phyloP scores from a whole-genome alignment of 1,140 invertebrate genomes.

The Trigoniulus corallinus region DNA sequence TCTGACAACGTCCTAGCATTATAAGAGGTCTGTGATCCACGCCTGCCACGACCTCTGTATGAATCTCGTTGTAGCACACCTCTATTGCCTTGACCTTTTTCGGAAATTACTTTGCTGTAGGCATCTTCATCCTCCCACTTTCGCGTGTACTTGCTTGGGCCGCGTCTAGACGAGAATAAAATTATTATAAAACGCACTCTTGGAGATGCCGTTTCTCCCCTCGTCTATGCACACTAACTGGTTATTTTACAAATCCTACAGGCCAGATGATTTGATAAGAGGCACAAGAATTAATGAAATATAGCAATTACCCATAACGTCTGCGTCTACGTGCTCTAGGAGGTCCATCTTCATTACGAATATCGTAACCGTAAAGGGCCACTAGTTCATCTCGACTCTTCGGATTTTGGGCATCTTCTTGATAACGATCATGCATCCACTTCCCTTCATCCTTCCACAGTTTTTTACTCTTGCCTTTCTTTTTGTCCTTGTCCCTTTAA shows the following conservation, averaged over 20 bases:
- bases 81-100: constrained; percentile 2
- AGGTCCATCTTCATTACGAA: constrained; percentile 75
- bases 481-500: not conserved
- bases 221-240: not conserved
- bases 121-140: constrained; percentile 86
- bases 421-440: constrained; percentile 83
- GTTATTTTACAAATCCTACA: not conserved
- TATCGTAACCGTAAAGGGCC: constrained; percentile 84
- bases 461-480: constrained; percentile 22
- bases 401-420: constrained; percentile 60
- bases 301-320: constrained; percentile 74
- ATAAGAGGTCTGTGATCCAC: too few species aligned
- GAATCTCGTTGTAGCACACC: constrained; percentile 8
- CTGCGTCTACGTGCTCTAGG: constrained; percentile 65
- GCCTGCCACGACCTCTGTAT: not conserved
- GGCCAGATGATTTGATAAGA: not conserved
- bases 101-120: constrained; percentile 36
- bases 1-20: too few species aligned
- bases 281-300: too few species aligned
- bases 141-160: constrained; percentile 75
- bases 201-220: too few species aligned
- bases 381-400: constrained; percentile 76
- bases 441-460: constrained; percentile 40
- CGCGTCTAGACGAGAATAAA: constrained; percentile 42
- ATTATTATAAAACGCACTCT: too few species aligned